Percentiles rank a stretch among this genome's conserved stretches.
phyloP scores from a whole-genome alignment of 2,797 vertebrate species.

The Corythornis leucogaster region DNA sequence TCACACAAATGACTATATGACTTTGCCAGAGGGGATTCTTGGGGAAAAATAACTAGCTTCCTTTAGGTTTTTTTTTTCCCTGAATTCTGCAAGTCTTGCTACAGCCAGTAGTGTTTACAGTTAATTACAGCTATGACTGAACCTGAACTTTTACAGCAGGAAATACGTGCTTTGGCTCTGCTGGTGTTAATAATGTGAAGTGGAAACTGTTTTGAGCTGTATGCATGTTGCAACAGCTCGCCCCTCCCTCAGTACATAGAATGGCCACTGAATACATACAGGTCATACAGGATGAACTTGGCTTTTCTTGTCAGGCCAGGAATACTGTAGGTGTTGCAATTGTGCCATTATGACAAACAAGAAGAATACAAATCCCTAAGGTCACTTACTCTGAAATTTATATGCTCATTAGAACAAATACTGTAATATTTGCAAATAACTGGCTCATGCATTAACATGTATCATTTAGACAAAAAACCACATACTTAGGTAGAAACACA shows the following conservation, averaged over 20 bases:
- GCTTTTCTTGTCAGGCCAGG: constrained; percentile 66
- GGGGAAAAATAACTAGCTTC: neutral
- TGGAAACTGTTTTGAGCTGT: constrained; percentile 27
- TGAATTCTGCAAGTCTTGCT: neutral
- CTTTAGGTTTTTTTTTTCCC: neutral
- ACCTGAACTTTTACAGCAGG: neutral
- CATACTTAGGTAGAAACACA: constrained; percentile 77
- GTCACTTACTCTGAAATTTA: constrained; percentile 48
- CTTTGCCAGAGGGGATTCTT: neutral
- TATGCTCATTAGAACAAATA: constrained; percentile 57
- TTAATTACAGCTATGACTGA: neutral
- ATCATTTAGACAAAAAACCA: constrained; percentile 82
- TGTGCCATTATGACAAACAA: constrained; percentile 77
- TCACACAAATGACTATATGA: neutral
- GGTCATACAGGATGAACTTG: constrained; percentile 75
- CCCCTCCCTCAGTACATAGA: constrained; percentile 59
- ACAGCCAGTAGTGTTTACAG: neutral
- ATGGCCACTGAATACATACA: constrained; percentile 76
- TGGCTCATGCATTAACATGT: constrained; percentile 94
- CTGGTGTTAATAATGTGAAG: neutral
- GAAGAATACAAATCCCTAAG: constrained; percentile 72
- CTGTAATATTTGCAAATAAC: constrained; percentile 56
- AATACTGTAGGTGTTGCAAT: constrained; percentile 67
- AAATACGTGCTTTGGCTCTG: neutral
- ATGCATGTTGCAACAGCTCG: neutral